These are phyloP conservation scores for Mesorhabditis sp. DNA, from an alignment of 2,888 invertebrate genomes.

Conservation along the genomic window DNA sequence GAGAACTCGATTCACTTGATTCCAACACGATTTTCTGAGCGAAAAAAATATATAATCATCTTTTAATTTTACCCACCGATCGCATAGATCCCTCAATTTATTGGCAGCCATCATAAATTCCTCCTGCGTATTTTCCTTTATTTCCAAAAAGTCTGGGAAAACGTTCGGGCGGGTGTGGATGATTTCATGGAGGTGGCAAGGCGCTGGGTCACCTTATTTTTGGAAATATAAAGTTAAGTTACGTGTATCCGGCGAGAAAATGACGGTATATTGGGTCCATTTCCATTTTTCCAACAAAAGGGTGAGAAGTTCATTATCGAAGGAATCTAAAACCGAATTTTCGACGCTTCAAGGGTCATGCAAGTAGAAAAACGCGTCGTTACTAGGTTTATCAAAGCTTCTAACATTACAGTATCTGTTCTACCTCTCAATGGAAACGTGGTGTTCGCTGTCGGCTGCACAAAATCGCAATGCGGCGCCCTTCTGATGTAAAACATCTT, in stretches of 20 bases:
- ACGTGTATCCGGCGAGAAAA: background rate
- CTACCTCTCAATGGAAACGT: background rate
- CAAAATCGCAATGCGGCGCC: slow-evolving; percentile 10
- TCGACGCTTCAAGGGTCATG: too few relatives aligned
- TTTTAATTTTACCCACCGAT: background rate
- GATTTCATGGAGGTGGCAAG: background rate
- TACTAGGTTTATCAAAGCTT: background rate
- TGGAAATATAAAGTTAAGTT: background rate
- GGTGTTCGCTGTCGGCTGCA: background rate
- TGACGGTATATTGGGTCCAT: slow-evolving; percentile 1
- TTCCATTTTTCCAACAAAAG: background rate
- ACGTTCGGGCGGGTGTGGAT: background rate
- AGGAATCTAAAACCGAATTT: background rate
- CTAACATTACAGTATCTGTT: too few relatives aligned
- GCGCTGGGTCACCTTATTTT: background rate
- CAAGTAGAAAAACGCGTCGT: background rate
- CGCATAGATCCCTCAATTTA: background rate
- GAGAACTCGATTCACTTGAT: background rate
- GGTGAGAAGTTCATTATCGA: background rate
- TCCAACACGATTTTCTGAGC: background rate
- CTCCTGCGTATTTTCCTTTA: background rate
- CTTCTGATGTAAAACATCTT: slow-evolving; percentile 29
- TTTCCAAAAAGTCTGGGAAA: background rate
- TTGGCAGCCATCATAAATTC: background rate
- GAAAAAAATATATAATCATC: background rate